Evolutionary conservation across 2,888 invertebrate genomes (phyloP), one percentile per base, ranked within the genome.

Genomic region (Amiota communis): DNA sequence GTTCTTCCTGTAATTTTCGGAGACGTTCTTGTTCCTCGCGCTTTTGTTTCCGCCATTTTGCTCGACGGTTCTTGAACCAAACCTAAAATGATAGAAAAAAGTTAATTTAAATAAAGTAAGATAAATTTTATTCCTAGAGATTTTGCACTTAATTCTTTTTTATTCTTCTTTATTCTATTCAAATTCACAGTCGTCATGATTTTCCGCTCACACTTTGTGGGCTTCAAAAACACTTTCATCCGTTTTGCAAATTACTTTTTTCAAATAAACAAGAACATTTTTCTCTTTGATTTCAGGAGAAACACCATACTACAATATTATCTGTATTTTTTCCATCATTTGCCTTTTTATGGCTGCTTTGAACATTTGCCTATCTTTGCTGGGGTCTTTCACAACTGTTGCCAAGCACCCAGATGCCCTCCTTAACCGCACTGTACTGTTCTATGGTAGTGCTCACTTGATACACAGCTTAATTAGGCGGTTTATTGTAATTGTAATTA

Each of bases 31-130:
- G 94, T 88, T 95, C 94, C 88, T 95, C 98, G 2, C 97, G 93
- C 89, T 97, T 97, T 89, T 97, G 97, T 87, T 98, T 98, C 80
- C 98, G 93, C 97, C 97, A 98, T 91, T 98, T 98, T 81, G 98
- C 98, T 56, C 98, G 92, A 20, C 98, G 93, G 89, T 98, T 98
- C 91, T 98, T 98, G 91, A 98, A 98, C 98, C 98, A 98, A 12
- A 98, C 98, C 98, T 98, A 88, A 87, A 75, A 56, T 69, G 46
- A 82, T 76, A 78, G 74, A 74, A 75, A 79, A 74, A 71, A 1
- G 3, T 23, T 2, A 23, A 23, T 1, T 2, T 23, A 63, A 48
- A 77, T 80, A 77, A 79, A 75, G 20, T 1, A 13, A 68, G 48
- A 64, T 64, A 59, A 57, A 65, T 56, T 51, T 74, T 59, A 36